Evolutionary conservation across 92 coral and sea anemone species (phyloP), one percentile per base, ranked within the genome.

Genomic region (Pocillopora meandrina): DNA sequence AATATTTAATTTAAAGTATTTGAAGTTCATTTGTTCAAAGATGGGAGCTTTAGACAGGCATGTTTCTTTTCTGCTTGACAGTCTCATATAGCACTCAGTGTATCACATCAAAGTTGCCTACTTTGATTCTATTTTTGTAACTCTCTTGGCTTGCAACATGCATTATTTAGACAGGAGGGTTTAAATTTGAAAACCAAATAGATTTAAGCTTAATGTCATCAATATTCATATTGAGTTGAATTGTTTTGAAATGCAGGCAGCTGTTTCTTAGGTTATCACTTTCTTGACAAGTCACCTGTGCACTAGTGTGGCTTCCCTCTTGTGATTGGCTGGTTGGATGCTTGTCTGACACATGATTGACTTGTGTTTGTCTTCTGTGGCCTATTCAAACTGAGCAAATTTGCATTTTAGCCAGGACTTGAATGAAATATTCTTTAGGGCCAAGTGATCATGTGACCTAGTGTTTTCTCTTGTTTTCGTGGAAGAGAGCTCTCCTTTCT

Each of bases 261-360:
- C 98, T 92, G 98, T 82, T 87, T 84, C 87, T 87, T 89, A 73
- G 91, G 89, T 78, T 87, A 85, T 93, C 89, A 65, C 77, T 82
- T 71, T 56, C 57, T 36, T 91, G 90, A 61, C 93, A 89, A 84
- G 90, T 91, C 92, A 94, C 98, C 95, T 92, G 98, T 90, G 82
- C 78, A 71, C 63, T 77, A 23, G 58, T 57, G 76, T 49, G 85
- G 77, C 76, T 84, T 82, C 90, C 71, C 65, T 52, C 33, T 57
- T 82, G 62, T 94, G 98, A 94, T 94, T 94, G 98, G 98, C 76
- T 77, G 31, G 13, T 74, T 58, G 21, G 55, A n/a, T 75, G 65
- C 73, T n/a, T 33, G 33, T 80, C 47, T 87, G 74, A 26, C 72
- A 73, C 84, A 81, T 94, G 89, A 92, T 92, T 92, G 95, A 94